Conservation (phyloP, 2,888 invertebrate species). For the Penaeus monodon region DNA sequence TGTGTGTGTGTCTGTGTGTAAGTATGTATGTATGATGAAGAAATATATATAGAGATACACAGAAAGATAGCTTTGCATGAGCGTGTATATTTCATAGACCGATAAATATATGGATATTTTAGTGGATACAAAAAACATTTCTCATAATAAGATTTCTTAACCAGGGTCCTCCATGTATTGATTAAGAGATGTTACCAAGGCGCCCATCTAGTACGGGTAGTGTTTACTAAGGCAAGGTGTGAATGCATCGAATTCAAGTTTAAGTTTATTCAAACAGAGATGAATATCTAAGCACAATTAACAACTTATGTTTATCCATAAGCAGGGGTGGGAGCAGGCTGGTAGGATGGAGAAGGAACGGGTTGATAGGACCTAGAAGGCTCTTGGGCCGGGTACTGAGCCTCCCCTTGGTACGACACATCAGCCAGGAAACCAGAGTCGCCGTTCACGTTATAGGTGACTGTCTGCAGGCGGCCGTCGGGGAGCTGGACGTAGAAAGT, state of each 20-base stretch:
- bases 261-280: too few species aligned
- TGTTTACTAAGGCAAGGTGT: too few species aligned
- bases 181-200: too few species aligned
- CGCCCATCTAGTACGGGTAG: too few species aligned
- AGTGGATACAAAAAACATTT: too few species aligned
- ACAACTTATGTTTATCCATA: too few species aligned
- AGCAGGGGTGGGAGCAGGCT: not conserved
- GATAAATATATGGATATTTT: not conserved
- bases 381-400: conserved; percentile 53
- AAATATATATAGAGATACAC: too few species aligned
- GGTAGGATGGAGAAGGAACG: not conserved
- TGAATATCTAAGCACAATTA: too few species aligned
- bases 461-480: conserved; percentile 54
- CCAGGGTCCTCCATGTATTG: too few species aligned
- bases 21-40: too few species aligned
- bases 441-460: conserved; percentile 50
- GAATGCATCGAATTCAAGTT: too few species aligned
- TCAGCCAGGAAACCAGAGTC: conserved; percentile 64
- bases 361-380: conserved; percentile 25
- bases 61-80: not conserved
- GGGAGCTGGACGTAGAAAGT: conserved; percentile 50
- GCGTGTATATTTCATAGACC: not conserved
- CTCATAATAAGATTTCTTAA: too few species aligned
- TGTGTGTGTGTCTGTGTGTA: not conserved
- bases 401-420: conserved; percentile 64